phyloP scores from a whole-genome alignment of 1,140 invertebrate species.

The Heliothis virescens region DNA sequence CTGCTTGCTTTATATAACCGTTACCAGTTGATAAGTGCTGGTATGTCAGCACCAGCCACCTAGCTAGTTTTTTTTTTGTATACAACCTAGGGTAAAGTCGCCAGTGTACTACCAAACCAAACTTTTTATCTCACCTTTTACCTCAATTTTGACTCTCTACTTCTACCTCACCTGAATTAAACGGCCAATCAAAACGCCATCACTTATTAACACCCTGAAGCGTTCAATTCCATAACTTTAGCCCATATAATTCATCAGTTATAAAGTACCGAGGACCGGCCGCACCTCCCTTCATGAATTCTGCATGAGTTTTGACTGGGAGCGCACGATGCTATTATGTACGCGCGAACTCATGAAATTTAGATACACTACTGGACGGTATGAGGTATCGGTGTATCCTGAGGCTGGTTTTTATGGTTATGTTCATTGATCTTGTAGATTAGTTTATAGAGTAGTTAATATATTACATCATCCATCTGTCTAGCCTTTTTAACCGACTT shows the following conservation, averaged over 20 bases:
- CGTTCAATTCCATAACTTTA: slow-evolving; percentile 44
- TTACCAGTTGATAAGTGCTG: no score
- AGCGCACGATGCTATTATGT: slow-evolving; percentile 45
- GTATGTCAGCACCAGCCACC: no score
- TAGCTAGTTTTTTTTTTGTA: no score
- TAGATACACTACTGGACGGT: slow-evolving; percentile 18
- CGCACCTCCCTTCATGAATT: slow-evolving; percentile 39
- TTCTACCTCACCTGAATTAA: no score
- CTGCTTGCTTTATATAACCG: no score
- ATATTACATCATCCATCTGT: no score
- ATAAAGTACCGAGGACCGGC: slow-evolving; percentile 36
- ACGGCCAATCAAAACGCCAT: neutral
- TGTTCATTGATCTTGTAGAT: neutral
- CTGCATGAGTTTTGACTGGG: slow-evolving; percentile 49
- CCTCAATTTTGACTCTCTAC: no score
- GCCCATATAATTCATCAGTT: slow-evolving; percentile 35
- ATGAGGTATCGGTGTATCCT: slow-evolving; percentile 10
- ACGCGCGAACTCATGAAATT: slow-evolving; percentile 45
- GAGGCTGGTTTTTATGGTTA: neutral
- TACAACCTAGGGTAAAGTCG: no score
- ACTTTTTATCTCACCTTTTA: no score
- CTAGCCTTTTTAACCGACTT: no score
- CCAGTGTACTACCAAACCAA: no score
- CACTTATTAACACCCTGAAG: slow-evolving; percentile 31
- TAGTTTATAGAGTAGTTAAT: neutral